Evolutionary conservation across 2,113 vertebrate species (phyloP).

Genomic region (Hyperoodon ampullatus): DNA sequence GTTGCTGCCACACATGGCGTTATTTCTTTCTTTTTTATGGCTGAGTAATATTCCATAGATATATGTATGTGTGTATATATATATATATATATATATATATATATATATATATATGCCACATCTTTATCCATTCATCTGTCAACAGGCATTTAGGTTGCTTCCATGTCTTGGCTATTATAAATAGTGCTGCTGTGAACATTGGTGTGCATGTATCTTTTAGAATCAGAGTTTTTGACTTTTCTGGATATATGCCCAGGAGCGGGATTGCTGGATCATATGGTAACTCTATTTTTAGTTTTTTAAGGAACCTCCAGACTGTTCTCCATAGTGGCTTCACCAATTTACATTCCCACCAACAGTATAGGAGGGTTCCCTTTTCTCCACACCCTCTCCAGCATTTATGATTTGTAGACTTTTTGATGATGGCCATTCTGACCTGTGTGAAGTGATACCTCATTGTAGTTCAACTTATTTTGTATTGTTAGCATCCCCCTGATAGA

Average conservation of each 20-base stretch:
- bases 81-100: too few relatives aligned
- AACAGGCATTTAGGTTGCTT: too few relatives aligned
- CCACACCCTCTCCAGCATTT: neutral
- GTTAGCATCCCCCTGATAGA: neutral
- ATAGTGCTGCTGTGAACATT: too few relatives aligned
- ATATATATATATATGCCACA: neutral
- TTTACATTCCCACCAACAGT: neutral
- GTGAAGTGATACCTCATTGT: neutral
- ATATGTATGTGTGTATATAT: fast-evolving
- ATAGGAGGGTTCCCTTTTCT: neutral
- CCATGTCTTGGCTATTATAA: too few relatives aligned
- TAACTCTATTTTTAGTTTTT: neutral
- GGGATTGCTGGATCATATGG: too few relatives aligned
- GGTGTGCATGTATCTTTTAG: too few relatives aligned
- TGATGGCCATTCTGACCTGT: neutral
- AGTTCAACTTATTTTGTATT: neutral
- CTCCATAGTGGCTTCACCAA: neutral
- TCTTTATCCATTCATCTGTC: neutral
- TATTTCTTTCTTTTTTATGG: neutral
- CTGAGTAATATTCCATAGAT: neutral
- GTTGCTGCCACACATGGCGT: neutral
- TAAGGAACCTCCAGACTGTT: neutral
- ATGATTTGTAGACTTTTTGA: neutral
- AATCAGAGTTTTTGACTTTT: too few relatives aligned
- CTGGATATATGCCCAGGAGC: too few relatives aligned